Evolutionary conservation across 2,113 vertebrate genomes (phyloP), one percentile per base, ranked within the genome.

Genomic region (Nyctibius bracteatus): DNA sequence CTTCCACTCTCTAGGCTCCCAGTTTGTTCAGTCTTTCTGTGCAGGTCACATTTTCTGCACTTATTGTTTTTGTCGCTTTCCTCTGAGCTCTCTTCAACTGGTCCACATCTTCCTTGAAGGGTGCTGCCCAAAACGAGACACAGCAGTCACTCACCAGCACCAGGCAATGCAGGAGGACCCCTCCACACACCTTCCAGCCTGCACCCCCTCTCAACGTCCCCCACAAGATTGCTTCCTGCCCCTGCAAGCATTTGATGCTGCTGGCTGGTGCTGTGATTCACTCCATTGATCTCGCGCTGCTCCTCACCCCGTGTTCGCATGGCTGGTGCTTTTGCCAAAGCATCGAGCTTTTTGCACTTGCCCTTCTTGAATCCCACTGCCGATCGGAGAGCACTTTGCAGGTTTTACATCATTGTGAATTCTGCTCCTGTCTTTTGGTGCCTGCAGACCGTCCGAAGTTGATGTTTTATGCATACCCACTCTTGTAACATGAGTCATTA

Each of bases 341-440:
- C 55, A 19, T 39, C 35, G 31, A 5, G 30, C 5, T 22, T 74
- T 88, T 74, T 43, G 30, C 10, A 16, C 61, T 63, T 79, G 46
- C 52, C 27, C 54, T 59, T 81, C 54, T 41, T 27, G 18, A 74
- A 63, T 74, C 31, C 35, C 79, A 37, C 51, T 12, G 21, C 72
- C 0, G 5, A 14, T 31, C 57, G 74, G 30, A 35, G 65, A 84
- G 61, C 33, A 20, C 73, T 74, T 55, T 81, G 47, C 59, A 67
- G 81, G 12, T 94, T 92, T 92, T 22, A 89, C 72, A 55, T 89
- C n/a, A 67, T 95, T 92, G 80, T 91, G 91, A 86, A 95, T 97
- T 95, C 94, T 78, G 47, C 30, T 91, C 55, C 73, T 75, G 68
- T 37, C 83, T 84, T 86, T 86, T 0, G 0, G 65, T 0, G 33